Percentiles rank a stretch among this genome's conserved stretches.
phyloP scores from a whole-genome alignment of 1,140 invertebrate genomes.

The Cyclargus thomasi region DNA sequence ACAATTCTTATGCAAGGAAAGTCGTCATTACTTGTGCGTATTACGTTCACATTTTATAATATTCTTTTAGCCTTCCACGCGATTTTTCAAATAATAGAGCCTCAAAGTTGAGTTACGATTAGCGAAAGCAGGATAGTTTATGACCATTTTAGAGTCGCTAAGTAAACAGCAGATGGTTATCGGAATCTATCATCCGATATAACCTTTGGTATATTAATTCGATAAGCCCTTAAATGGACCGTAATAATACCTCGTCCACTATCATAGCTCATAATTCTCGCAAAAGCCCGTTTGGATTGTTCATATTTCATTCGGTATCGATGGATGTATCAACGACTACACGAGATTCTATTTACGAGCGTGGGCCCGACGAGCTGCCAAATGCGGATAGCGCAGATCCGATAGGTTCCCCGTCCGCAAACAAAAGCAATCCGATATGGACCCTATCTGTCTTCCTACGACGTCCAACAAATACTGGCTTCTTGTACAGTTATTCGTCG shows the following conservation, averaged over 20 bases:
- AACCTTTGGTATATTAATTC: not conserved
- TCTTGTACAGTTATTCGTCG: slow-evolving; percentile 21
- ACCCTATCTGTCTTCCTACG: slow-evolving; percentile 24
- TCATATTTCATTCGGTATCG: slow-evolving; percentile 59
- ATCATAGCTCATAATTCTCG: slow-evolving; percentile 52
- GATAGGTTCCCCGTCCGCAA: slow-evolving; percentile 34
- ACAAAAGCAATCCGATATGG: slow-evolving; percentile 33
- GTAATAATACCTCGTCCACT: slow-evolving; percentile 29
- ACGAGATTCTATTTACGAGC: slow-evolving; percentile 57
- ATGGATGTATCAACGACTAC: slow-evolving; percentile 48
- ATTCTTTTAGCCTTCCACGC: too few species aligned
- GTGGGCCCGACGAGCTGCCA: slow-evolving; percentile 41
- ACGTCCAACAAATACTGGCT: slow-evolving; percentile 21
- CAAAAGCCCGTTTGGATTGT: slow-evolving; percentile 37
- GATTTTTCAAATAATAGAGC: not conserved
- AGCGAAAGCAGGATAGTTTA: not conserved
- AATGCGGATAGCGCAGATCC: slow-evolving; percentile 41
- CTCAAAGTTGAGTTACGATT: not conserved
- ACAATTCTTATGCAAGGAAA: slow-evolving; percentile 33
- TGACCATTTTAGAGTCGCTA: not conserved
- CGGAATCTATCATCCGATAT: not conserved
- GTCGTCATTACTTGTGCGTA: slow-evolving; percentile 6
- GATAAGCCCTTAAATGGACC: slow-evolving; percentile 2
- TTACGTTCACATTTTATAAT: slow-evolving; percentile 6
- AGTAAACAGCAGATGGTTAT: slow-evolving; percentile 3